Evolutionary conservation across 2,888 invertebrate species (phyloP), one percentile per base, ranked within the genome.

Genomic region (Phyllotreta striolata): DNA sequence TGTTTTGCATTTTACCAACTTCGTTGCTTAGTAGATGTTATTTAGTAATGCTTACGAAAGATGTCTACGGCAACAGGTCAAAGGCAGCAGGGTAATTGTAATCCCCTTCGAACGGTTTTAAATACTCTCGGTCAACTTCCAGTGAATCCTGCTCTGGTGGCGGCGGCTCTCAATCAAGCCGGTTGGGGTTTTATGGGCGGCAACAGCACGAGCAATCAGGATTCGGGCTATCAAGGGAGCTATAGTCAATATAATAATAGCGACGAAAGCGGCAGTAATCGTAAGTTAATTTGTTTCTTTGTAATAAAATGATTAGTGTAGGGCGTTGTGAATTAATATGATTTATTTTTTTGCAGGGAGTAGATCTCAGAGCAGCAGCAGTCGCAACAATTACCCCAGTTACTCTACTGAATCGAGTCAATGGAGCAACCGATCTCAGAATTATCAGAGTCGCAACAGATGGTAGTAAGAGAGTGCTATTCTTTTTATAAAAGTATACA

Each of bases 141-240:
- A 40, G 84, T 91, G 79, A 90, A 89, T 77, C 89, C 89, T 37
- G 90, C 91, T 8, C 88, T 95, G 76, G 91, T 94, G 67, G 93
- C 95, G 56, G 95, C 95, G 57, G 95, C 95, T n/a, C 85, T 95
- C 44, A 94, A 92, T 80, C 92, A 92, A 81, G 92, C 92, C 63
- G 87, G 87, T 46, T 89, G 89, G 87, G 88, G 88, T 8, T 86
- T 89, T 13, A 87, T 91, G 74, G 88, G 89, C 61, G 91, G 91
- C 12, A 37, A 52, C 13, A n/a, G 10, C 9, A 24, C 37, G 49
- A 12, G 49, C 9, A 49, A 49, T 49, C 49, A 49, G 35, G 49
- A 49, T 49, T 7, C 35, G 1, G 12, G 12, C n/a, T 49, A 49
- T 12, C 44, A 44, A 44, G 24, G 24, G 24, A 24, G 4, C 24